Evolutionary conservation across 2,113 vertebrate genomes (phyloP).

Genomic region (Dascyllus trimaculatus): DNA sequence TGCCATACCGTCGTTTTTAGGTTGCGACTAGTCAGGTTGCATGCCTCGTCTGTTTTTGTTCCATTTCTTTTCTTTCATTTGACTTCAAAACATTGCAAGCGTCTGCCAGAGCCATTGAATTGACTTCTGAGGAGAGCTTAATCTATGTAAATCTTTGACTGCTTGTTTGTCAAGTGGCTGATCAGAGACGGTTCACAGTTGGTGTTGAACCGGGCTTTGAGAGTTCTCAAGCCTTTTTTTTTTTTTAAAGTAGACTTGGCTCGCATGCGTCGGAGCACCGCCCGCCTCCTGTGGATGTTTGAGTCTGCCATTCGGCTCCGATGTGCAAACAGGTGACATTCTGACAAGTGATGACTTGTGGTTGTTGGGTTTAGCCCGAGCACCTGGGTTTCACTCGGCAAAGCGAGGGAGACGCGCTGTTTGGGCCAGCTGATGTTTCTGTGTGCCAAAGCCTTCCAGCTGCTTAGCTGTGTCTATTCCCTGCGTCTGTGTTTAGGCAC

Average conservation of each 20-base stretch:
- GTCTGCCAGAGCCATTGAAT: constrained; percentile 46
- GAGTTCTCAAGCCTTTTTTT: constrained; percentile 33
- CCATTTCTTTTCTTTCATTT: constrained; percentile 42
- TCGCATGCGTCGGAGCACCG: background rate
- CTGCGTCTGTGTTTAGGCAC: constrained; percentile 46
- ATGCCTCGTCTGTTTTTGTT: constrained; percentile 26
- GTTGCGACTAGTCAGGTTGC: constrained; percentile 21
- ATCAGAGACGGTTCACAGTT: constrained; percentile 71
- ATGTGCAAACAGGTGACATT: constrained; percentile 64
- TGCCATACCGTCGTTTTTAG: background rate
- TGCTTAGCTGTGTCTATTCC: constrained; percentile 59
- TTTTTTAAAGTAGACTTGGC: constrained; percentile 41
- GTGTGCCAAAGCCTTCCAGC: constrained; percentile 59
- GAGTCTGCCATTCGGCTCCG: constrained; percentile 42
- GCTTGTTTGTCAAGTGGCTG: constrained; percentile 70
- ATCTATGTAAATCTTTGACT: constrained; percentile 69
- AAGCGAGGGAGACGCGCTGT: constrained; percentile 35
- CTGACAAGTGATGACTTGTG: constrained; percentile 63
- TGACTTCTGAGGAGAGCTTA: constrained; percentile 63
- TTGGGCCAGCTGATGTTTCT: constrained; percentile 65
- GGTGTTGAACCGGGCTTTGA: constrained; percentile 52
- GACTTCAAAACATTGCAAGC: constrained; percentile 35
- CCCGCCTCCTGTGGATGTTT: constrained; percentile 41
- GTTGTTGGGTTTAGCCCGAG: constrained; percentile 60
- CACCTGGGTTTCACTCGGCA: constrained; percentile 65